Percentiles rank a stretch among this genome's conserved stretches.
These are phyloP conservation scores for Podarcis lilfordi DNA, from an alignment of 2,797 vertebrate species.

Conservation along the genomic window DNA sequence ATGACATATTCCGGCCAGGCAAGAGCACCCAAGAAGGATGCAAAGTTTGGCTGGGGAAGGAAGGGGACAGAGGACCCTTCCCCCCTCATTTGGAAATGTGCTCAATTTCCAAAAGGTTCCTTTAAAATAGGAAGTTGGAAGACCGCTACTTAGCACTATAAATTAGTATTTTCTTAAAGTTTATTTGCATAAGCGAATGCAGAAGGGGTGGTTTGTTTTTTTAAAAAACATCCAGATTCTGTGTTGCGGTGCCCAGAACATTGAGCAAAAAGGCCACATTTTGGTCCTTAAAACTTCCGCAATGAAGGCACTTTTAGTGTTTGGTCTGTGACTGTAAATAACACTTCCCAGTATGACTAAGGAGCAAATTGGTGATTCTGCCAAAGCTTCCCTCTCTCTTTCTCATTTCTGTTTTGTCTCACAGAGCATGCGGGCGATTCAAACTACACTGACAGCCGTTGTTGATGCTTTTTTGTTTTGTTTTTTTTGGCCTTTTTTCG, in stretches of 20 bases:
- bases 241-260: slow-evolving; percentile 7
- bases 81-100: too few species aligned
- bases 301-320: slow-evolving; percentile 41
- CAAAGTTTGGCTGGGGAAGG: too few species aligned
- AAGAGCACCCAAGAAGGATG: too few species aligned
- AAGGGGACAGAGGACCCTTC: too few species aligned
- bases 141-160: not conserved
- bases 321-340: slow-evolving; percentile 63
- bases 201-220: too few species aligned
- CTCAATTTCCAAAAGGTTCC: too few species aligned
- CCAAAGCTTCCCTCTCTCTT: slow-evolving; percentile 2
- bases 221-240: slow-evolving; percentile 7
- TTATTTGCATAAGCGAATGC: not conserved
- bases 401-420: slow-evolving; percentile 59
- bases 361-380: slow-evolving; percentile 56
- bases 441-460: slow-evolving; percentile 30
- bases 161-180: not conserved
- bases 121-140: not conserved
- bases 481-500: not conserved
- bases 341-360: slow-evolving; percentile 62
- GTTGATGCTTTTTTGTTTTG: slow-evolving; percentile 10
- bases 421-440: slow-evolving; percentile 40
- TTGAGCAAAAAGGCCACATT: not conserved
- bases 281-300: too few species aligned
- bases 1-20: too few species aligned